Evolutionary conservation across 2,888 invertebrate species (phyloP), one percentile per base, ranked within the genome.

Genomic region (Pheosia gnoma): DNA sequence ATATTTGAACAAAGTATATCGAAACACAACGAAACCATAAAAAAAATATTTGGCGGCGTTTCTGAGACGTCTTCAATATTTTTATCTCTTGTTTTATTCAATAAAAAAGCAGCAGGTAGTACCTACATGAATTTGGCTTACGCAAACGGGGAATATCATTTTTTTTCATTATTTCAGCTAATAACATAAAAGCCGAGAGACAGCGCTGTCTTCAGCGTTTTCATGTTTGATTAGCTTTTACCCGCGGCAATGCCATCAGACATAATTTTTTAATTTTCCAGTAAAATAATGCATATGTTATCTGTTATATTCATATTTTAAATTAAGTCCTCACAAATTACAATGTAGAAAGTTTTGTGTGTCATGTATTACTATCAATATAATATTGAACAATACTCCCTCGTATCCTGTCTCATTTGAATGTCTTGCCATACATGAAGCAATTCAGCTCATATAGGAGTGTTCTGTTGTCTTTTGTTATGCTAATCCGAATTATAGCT

Each of bases 401-500:
- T 53, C 53, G 11, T 5, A 53, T 53, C 37, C 53, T 53, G 10
- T 4, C 37, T 37, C 36, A 53, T 53, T 53, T 53, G 11, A 53
- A 53, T 53, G 25, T 53, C 53, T 53, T 53, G 11, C 7, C 53
- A 53, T 11, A 53, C 53, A 36, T 53, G 9, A 13, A 51, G 25
- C 10, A 8, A 53, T 37, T 53, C 51, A 51, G 13, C 25, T 9
- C 37, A 10, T 36, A 37, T 52, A 53, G 37, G 25, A 51, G 25
- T 51, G 51, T 53, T 11, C 53, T 53, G 53, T 53, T 53, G 37
- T 37, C 53, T 53, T 53, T 53, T 53, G 53, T 53, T 37, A 53
- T 53, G 53, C 53, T 53, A 53, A 53, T 51, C 51, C 51, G 25
- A 51, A 11, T 11, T 11, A 11, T 11, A 36, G 8, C 10, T 53